Conservation (phyloP, 2,113 vertebrate species). For the Ceratotherium simum region DNA sequence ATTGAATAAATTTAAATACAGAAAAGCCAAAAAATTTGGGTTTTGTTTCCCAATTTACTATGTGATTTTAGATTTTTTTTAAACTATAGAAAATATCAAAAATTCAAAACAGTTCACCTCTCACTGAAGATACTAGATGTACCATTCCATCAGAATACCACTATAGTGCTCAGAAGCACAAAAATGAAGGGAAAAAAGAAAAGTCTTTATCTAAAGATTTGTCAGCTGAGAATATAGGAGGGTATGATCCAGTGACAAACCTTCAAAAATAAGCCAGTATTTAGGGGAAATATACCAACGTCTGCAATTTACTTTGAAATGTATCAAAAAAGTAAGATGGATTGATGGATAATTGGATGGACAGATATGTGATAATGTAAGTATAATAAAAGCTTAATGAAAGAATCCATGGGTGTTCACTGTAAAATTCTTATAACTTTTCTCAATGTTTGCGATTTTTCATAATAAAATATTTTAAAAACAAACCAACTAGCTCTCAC, state of each 20-base stretch:
- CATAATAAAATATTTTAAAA: conserved; percentile 19
- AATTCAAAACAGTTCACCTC: neutral
- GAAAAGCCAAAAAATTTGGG: neutral
- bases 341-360: neutral
- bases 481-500: neutral
- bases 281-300: neutral
- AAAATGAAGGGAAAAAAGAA: neutral
- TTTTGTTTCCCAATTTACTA: conserved; percentile 39
- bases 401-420: neutral
- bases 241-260: neutral
- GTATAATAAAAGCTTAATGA: neutral
- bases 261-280: conserved; percentile 24
- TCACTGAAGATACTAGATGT: neutral
- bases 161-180: neutral
- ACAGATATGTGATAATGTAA: neutral
- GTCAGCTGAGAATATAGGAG: neutral
- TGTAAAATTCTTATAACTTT: neutral
- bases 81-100: neutral
- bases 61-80: neutral
- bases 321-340: neutral
- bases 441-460: neutral
- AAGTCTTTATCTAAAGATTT: neutral
- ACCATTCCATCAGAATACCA: neutral
- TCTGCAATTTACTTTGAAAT: neutral
- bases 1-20: neutral